Evolutionary conservation across 2,797 vertebrate genomes (phyloP).

Genomic region (Sebastes diploproa): DNA sequence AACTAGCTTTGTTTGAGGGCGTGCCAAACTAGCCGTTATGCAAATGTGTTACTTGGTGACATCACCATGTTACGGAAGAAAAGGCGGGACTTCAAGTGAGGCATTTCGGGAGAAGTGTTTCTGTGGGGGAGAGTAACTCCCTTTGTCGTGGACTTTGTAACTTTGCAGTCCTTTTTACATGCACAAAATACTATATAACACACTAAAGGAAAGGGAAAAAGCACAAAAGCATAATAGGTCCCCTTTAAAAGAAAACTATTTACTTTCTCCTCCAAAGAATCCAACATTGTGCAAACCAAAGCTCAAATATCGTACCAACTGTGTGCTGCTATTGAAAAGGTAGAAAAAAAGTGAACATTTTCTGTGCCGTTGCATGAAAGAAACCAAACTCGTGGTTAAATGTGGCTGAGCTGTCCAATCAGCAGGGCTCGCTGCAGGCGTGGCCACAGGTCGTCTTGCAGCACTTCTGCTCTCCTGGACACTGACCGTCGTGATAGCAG

Average conservation of each 20-base stretch:
- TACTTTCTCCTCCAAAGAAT: background rate
- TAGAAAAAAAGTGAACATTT: background rate
- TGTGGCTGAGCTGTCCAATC: constrained; percentile 17
- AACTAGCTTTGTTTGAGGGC: no score
- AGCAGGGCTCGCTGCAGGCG: constrained; percentile 79
- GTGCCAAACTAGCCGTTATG: no score
- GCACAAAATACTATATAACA: no score
- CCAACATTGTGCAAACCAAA: constrained; percentile 11
- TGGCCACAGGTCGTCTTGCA: constrained; percentile 81
- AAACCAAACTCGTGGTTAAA: background rate
- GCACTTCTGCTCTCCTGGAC: constrained; percentile 80
- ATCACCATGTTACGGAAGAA: no score
- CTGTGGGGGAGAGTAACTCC: no score
- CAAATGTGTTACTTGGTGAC: no score
- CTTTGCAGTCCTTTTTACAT: no score
- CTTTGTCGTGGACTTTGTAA: no score
- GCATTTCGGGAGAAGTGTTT: no score
- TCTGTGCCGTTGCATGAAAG: background rate
- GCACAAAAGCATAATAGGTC: no score
- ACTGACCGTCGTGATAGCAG: constrained; percentile 82
- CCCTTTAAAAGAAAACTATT: background rate
- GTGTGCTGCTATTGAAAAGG: background rate
- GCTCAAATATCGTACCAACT: background rate
- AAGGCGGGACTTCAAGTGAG: no score
- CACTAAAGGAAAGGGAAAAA: no score